Evolutionary conservation across 2,113 vertebrate genomes (phyloP), one percentile per base, ranked within the genome.

Genomic region (Prolemur simus): DNA sequence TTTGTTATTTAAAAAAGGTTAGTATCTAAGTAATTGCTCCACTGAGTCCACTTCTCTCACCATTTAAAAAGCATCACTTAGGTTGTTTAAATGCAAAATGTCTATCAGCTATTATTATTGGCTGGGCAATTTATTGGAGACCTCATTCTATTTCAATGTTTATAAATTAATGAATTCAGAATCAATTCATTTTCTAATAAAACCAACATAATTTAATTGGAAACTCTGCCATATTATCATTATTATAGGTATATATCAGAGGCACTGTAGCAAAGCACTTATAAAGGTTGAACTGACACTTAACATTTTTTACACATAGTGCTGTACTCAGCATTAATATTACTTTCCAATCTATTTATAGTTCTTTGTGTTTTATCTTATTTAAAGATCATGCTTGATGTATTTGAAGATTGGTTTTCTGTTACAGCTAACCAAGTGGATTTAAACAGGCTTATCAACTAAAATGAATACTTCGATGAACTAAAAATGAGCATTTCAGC

Each of bases 1-100:
- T 98, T 95, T 96, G 91, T 97, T 98, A 98, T 82, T 73, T 54
- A 96, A 97, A 85, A 98, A 98, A 98, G 97, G 98, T 98, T 98
- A 98, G 77, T 84, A 97, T 95, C 97, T 98, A 95, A 98, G 97
- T 98, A 98, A 98, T 98, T 11, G 3, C 89, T 97, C 98, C 96
- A 97, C 69, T 56, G 97, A 98, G 98, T 17, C 94, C 82, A 97
- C 97, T 98, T 98, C 71, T 92, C 93, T 96, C 86, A 89, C 83
- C 91, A 68, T 66, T 96, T 98, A 94, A 97, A 98, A 98, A 96
- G 91, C 89, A 96, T 95, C 80, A 96, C 92, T 97, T 97, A 98
- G 71, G 58, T 60, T 91, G 94, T 98, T 98, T 96, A 95, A 98
- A 93, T 98, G 95, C 73, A 98, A 97, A 98, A 95, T 96, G 82